Evolutionary conservation across 2,888 invertebrate species (phyloP).

Genomic region (Bombylius major): DNA sequence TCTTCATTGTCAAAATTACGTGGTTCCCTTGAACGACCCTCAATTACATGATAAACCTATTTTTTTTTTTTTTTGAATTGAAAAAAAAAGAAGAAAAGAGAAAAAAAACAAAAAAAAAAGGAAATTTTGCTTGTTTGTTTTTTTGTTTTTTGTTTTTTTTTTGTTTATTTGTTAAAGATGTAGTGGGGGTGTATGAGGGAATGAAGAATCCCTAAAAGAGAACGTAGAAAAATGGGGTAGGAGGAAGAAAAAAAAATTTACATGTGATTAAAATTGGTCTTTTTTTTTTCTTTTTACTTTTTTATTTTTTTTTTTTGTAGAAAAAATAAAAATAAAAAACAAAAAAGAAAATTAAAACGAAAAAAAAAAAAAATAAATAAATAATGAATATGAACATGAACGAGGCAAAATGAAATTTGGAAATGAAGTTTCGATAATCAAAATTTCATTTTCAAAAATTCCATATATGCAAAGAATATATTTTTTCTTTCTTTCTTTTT

Average conservation of each 20-base stretch:
- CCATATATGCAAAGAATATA: too few relatives aligned
- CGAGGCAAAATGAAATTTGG: too few relatives aligned
- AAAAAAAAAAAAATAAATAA: too few relatives aligned
- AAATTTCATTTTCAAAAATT: too few relatives aligned
- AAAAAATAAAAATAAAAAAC: too few relatives aligned
- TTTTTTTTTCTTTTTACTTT: neutral
- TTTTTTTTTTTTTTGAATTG: constrained; percentile 6
- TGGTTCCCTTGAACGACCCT: constrained; percentile 59
- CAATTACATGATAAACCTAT: constrained; percentile 68
- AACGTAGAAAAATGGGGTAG: neutral
- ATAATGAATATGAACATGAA: too few relatives aligned
- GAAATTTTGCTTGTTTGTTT: neutral
- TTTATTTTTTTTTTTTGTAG: too few relatives aligned
- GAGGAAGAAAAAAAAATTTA: neutral
- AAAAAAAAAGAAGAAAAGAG: neutral
- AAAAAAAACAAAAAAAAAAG: neutral
- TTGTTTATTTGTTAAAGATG: neutral
- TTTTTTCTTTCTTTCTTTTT: too few relatives aligned
- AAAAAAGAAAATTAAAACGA: too few relatives aligned
- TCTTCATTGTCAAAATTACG: constrained; percentile 67
- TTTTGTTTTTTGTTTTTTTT: too few relatives aligned
- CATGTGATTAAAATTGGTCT: neutral
- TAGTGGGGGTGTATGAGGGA: too few relatives aligned
- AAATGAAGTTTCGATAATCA: too few relatives aligned
- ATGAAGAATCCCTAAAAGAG: neutral